Base-by-base conservation (phyloP, 2,888 invertebrate genomes). In the Idaea biselata region DNA sequence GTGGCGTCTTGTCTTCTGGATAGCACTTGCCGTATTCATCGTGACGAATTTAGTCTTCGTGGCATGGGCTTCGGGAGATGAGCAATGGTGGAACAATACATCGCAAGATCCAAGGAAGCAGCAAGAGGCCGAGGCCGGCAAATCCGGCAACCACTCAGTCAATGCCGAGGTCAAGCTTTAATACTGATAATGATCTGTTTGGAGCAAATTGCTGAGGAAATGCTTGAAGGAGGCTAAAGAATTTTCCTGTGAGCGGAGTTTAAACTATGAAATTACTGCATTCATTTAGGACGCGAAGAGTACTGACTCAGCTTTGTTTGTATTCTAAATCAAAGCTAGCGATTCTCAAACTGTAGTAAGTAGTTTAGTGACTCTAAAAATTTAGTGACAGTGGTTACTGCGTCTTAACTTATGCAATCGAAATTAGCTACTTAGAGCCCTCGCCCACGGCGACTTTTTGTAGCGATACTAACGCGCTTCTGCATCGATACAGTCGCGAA, bases 1-100 rank as follows among this genome's bases (percentile, higher is more conserved):
- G 88, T 97, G 97, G 97, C 93, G 95, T 31, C 77, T 94, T 1
- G 97, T 97, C 0, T 97, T 97, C 84, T 97, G 97, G 96, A 95
- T 97, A 72, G 94, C 96, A 5, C 91, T 96, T 18, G 95, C 85
- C 0, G 94, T 97, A 1, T 95, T 97, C 77, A 83, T 94, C n/a
- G 75, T 94, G 0, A 95, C 97, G 0, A 96, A 96, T 80, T 67
- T 95, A 1, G 90, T 97, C 8, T 97, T 95, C 81, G 89, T 95
- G 1, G 77, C 95, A 8, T 96, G 94, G 89, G 97, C 96, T 0
- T 96, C 96, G 14, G 97, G 96, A 0, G 96, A 97, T 60, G 94
- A 95, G 44, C 96, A 97, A 73, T 94, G 94, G 77, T 97, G 97
- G 96, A 96, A 97, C 82, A 93, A 93, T 66, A 86, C 82, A 1